Percentiles rank a stretch among this genome's conserved stretches.
These are phyloP conservation scores for Struthio camelus DNA, from an alignment of 2,113 vertebrate species.

Conservation along the genomic window DNA sequence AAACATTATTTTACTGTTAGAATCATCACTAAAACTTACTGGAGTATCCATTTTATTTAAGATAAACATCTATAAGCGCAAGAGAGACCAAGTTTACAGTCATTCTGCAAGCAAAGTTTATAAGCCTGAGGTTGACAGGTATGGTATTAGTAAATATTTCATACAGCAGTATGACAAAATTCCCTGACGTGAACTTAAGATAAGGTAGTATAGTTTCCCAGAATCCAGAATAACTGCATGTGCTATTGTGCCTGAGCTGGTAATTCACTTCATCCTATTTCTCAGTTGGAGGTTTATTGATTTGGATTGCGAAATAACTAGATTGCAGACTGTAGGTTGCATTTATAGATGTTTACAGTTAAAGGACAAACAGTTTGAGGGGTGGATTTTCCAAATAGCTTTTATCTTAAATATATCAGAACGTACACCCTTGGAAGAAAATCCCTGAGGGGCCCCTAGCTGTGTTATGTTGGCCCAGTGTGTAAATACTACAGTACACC, in stretches of 20 bases:
- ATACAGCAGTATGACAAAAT: neutral
- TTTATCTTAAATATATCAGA: neutral
- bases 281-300: neutral
- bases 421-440: accelerated
- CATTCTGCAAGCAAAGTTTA: accelerated
- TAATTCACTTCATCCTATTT: neutral
- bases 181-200: neutral
- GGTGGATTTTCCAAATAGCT: neutral
- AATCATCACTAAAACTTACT: neutral
- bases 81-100: neutral
- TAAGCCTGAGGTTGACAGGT: neutral
- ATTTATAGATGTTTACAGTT: neutral
- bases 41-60: neutral
- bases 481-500: too few relatives aligned
- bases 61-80: neutral
- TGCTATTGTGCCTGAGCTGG: neutral
- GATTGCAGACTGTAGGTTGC: neutral
- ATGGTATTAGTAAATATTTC: neutral
- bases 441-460: accelerated
- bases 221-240: neutral
- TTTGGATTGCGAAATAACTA: neutral
- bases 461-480: neutral
- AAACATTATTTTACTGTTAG: neutral
- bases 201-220: neutral
- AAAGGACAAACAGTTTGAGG: neutral